Evolutionary conservation across 2,888 invertebrate genomes (phyloP).

Genomic region (Drosophila setosimentum): DNA sequence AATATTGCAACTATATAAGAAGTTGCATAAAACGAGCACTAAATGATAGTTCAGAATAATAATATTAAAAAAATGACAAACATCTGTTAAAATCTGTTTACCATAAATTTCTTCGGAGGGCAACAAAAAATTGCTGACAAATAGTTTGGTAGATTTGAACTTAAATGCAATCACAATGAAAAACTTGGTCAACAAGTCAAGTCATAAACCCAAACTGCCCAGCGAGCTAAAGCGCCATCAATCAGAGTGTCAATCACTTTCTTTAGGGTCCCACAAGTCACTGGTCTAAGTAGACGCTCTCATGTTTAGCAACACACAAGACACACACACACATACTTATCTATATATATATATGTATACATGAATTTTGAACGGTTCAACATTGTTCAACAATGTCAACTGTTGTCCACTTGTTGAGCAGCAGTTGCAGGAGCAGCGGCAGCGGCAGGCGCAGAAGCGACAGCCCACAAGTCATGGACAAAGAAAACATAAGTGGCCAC

Average conservation of each 20-base stretch:
- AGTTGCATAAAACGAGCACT: neutral
- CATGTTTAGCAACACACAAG: constrained; percentile 20
- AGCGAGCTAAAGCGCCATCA: constrained; percentile 66
- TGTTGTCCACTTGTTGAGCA: constrained; percentile 75
- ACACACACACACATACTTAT: constrained; percentile 5
- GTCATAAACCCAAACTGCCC: constrained; percentile 58
- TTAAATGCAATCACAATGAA: constrained; percentile 31
- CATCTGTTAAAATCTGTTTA: neutral
- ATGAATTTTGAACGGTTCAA: constrained; percentile 51
- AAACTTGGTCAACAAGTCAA: constrained; percentile 60
- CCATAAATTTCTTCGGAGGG: constrained; percentile 7
- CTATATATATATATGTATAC: constrained; percentile 5
- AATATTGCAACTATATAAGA: neutral
- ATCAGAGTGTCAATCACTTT: constrained; percentile 78
- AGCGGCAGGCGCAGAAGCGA: constrained; percentile 6
- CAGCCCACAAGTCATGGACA: constrained; percentile 69
- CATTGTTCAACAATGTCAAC: constrained; percentile 70
- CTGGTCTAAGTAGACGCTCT: constrained; percentile 57
- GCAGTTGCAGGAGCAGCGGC: constrained; percentile 43
- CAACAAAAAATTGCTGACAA: constrained; percentile 9
- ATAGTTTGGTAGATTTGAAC: constrained; percentile 1
- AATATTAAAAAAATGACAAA: neutral
- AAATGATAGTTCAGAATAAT: neutral
- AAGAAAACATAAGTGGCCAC: constrained; percentile 80
- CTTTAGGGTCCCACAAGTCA: constrained; percentile 43